Conservation (phyloP, 1,140 invertebrate genomes). For the Hypsibius dujardini region DNA sequence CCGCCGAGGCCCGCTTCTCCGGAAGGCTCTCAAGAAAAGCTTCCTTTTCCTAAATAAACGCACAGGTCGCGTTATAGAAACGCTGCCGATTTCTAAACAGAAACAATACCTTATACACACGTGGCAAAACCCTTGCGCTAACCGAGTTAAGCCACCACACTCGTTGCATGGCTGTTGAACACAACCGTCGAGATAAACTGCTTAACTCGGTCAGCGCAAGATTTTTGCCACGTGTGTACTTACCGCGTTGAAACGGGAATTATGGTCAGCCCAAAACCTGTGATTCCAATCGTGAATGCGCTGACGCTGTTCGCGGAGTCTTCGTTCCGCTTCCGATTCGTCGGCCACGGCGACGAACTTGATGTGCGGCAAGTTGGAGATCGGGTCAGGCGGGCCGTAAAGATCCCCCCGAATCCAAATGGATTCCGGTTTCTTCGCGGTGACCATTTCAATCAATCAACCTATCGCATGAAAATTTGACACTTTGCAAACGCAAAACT, state of each 20-base stretch:
- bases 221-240: not conserved
- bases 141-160: too few relatives aligned
- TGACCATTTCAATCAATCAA: too few relatives aligned
- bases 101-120: too few relatives aligned
- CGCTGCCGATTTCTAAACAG: too few relatives aligned
- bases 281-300: constrained; percentile 9
- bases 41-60: constrained; percentile 11
- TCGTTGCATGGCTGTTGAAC: too few relatives aligned
- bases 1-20: not conserved
- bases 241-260: not conserved
- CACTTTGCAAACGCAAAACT: too few relatives aligned
- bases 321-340: not conserved
- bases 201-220: too few relatives aligned
- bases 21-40: not conserved
- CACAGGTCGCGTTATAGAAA: too few relatives aligned
- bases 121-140: too few relatives aligned
- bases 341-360: not conserved
- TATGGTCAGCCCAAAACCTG: not conserved
- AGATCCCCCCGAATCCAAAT: constrained; percentile 13
- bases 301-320: not conserved
- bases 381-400: constrained; percentile 5
- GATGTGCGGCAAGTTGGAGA: constrained; percentile 7
- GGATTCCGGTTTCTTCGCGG: not conserved
- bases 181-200: too few relatives aligned
- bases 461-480: too few relatives aligned